Conservation (phyloP, 2,113 vertebrate genomes). For the Paramisgurnus dabryanus region DNA sequence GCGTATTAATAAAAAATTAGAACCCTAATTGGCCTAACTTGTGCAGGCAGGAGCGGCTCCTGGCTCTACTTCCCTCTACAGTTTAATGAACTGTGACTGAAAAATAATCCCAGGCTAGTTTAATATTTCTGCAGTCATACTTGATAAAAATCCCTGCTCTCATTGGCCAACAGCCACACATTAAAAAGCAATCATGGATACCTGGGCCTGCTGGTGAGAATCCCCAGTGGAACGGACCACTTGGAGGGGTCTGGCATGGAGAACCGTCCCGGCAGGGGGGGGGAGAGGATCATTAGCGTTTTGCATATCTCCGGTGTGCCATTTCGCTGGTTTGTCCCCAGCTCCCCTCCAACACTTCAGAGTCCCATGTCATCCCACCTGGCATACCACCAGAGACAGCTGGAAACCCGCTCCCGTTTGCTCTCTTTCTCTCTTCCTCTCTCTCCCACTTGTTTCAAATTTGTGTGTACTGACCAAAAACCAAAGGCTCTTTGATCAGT, state of each 20-base stretch:
- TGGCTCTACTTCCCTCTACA: slow-evolving; percentile 53
- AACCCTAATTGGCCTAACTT: slow-evolving; percentile 66
- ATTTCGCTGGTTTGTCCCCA: slow-evolving; percentile 48
- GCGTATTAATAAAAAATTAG: slow-evolving; percentile 62
- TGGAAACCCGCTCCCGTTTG: slow-evolving; percentile 35
- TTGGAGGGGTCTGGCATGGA: slow-evolving; percentile 53
- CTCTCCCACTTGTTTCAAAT: slow-evolving; percentile 58
- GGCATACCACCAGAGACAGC: slow-evolving; percentile 56
- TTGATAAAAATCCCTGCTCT: slow-evolving; percentile 59
- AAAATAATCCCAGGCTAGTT: slow-evolving; percentile 64
- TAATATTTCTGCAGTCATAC: slow-evolving; percentile 66
- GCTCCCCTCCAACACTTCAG: slow-evolving; percentile 32
- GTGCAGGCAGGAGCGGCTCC: slow-evolving; percentile 54
- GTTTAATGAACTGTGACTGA: slow-evolving; percentile 64
- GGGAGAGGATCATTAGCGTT: slow-evolving; percentile 57
- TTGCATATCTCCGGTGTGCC: slow-evolving; percentile 48
- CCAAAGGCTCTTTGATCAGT: slow-evolving; percentile 64
- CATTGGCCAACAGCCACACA: slow-evolving; percentile 61
- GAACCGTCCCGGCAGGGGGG: slow-evolving; percentile 48
- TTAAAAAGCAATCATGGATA: slow-evolving; percentile 64
- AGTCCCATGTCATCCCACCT: slow-evolving; percentile 48
- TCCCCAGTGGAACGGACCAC: slow-evolving; percentile 57
- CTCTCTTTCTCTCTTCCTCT: not conserved
- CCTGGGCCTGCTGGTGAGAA: slow-evolving; percentile 60
- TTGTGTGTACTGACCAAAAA: slow-evolving; percentile 54